Base-by-base conservation (phyloP, 2,797 vertebrate species). In the Pogonophryne albipinna region DNA sequence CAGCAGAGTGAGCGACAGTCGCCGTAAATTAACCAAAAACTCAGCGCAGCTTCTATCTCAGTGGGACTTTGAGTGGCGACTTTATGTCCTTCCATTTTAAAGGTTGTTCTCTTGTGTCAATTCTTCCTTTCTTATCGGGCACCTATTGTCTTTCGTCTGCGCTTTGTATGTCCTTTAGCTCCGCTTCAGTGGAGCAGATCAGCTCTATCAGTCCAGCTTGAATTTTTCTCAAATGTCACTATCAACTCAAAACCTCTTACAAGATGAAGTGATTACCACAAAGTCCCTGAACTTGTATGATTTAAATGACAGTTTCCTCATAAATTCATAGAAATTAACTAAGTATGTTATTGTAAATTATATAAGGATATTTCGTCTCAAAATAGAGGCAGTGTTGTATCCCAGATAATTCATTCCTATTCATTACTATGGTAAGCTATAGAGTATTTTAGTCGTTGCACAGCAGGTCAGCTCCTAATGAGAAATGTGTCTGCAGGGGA, bases 1-100 rank as follows among this genome's bases (percentile, higher is more conserved):
- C 27, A 27, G 27, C 27, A 27, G 27, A 8, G 2, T 42, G 51
- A 64, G 53, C 17, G 23, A 38, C n/a, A 10, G 58, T 38, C 27
- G n/a, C 61, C 55, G 44, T 38, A 52, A 78, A 74, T 67, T 15
- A 74, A 78, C 44, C 63, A 20, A 16, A 16, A 16, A 6, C 50
- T 20, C 17, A 81, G 23, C 45, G 17, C 0, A n/a, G 59, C 11
- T 68, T 46, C 10, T 10, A 27, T 58, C 60, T 58, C 72, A 58
- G 31, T 3, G 58, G 47, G 49, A 50, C 59, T 67, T 17, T 3
- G n/a, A 2, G 19, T 14, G 41, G n/a, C 42, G 0, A 17, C 58
- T 34, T 10, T 1, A 14, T 4, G 38, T 61, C 50, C 66, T 71
- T 34, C 19, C 0, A 34, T 12, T 20, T 31, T 59, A 50, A 56